Percentiles rank a stretch among this genome's conserved stretches.
These are phyloP conservation scores for Virgularia gustaviana DNA, from an alignment of 92 coral and sea anemone genomes.

Conservation along the genomic window DNA sequence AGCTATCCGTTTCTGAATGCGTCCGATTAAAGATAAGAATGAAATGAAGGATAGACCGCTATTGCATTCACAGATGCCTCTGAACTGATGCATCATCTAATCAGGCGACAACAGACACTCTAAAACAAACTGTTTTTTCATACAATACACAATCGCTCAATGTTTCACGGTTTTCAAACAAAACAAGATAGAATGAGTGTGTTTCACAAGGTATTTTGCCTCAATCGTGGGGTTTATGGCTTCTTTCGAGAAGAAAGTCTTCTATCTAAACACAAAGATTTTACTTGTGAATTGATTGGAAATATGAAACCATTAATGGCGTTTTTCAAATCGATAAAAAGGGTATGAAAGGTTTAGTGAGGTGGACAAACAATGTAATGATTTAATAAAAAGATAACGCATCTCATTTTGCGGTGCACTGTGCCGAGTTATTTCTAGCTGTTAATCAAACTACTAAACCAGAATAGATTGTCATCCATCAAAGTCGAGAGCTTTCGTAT, in stretches of 20 bases:
- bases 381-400: slow-evolving; percentile 32
- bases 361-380: slow-evolving; percentile 13
- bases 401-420: no score
- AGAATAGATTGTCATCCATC: no score
- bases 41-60: not conserved
- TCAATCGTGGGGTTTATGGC: not conserved
- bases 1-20: no score
- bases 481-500: no score
- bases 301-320: slow-evolving; percentile 3
- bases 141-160: not conserved
- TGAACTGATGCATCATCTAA: not conserved
- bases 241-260: no score
- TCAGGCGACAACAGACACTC: slow-evolving; percentile 32
- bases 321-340: slow-evolving; percentile 38
- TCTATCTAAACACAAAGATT: no score
- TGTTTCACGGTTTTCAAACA: not conserved
- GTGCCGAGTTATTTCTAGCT: no score
- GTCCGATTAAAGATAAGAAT: no score
- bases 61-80: slow-evolving; percentile 14
- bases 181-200: no score
- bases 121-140: not conserved
- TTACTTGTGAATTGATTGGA: no score
- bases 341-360: slow-evolving; percentile 25
- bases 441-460: no score
- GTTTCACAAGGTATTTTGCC: not conserved